Conservation (phyloP, 2,888 invertebrate genomes). For the Clunio marinus region DNA sequence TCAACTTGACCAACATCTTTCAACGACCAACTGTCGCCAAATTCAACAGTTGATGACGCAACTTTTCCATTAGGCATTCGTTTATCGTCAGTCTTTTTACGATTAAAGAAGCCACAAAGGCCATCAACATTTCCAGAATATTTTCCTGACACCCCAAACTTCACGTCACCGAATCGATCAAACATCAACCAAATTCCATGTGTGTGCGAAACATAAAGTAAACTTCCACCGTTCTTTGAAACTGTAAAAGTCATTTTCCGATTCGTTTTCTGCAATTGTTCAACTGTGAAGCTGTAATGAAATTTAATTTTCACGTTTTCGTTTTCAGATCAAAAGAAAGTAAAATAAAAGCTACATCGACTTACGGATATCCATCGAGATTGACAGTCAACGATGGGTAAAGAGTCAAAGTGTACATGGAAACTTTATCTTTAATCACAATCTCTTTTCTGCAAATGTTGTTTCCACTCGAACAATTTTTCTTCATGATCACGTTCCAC, state of each 20-base stretch:
- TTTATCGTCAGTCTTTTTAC: constrained; percentile 62
- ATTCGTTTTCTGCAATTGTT: constrained; percentile 49
- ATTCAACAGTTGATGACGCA: constrained; percentile 62
- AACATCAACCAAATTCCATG: constrained; percentile 73
- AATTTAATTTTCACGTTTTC: not conserved
- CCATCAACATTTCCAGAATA: constrained; percentile 66
- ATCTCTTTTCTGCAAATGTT: constrained; percentile 60
- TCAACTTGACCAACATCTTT: constrained; percentile 49
- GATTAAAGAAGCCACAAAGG: constrained; percentile 74
- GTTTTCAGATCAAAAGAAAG: constrained; percentile 41
- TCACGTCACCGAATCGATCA: constrained; percentile 63
- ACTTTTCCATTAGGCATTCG: constrained; percentile 63
- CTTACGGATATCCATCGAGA: constrained; percentile 60
- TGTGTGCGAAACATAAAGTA: constrained; percentile 63
- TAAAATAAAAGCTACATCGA: constrained; percentile 43
- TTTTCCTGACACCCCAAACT: constrained; percentile 65
- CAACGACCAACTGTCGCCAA: constrained; percentile 73
- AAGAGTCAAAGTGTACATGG: constrained; percentile 51
- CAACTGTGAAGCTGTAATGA: constrained; percentile 43
- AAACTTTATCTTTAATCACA: constrained; percentile 58
- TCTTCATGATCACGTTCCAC: constrained; percentile 70
- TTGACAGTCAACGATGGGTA: constrained; percentile 62
- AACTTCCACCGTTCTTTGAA: constrained; percentile 63
- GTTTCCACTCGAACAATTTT: constrained; percentile 57
- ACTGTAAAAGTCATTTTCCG: constrained; percentile 59